These are phyloP conservation scores for Taeniopygia guttata DNA, from an alignment of 2,797 vertebrate species.

Conservation along the genomic window DNA sequence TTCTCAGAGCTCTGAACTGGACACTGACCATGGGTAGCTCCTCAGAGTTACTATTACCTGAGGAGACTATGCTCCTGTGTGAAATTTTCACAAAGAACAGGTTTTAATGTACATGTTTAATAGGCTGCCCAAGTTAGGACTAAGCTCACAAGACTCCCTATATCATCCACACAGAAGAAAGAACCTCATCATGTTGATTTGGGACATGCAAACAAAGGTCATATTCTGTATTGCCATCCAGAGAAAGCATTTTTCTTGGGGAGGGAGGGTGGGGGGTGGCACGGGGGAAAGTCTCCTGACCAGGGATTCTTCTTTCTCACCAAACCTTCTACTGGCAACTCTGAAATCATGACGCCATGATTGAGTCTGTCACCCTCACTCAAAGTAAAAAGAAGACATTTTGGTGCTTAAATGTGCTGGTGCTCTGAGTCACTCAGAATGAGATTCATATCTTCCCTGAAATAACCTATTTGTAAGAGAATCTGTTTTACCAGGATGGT, in stretches of 20 bases:
- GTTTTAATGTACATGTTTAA: background rate
- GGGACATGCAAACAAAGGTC: background rate
- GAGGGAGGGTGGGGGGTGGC: too few species aligned
- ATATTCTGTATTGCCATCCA: background rate
- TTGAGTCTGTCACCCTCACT: background rate
- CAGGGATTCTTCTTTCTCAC: background rate
- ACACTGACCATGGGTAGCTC: background rate
- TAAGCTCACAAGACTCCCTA: background rate
- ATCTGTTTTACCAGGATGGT: background rate
- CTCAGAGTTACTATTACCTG: background rate
- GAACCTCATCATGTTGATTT: background rate
- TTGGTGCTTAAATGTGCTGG: background rate
- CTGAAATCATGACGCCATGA: background rate
- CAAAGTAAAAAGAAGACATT: background rate
- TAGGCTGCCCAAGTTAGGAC: background rate
- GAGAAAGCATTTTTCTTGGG: background rate
- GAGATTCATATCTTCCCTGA: background rate
- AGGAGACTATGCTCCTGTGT: background rate
- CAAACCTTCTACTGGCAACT: background rate
- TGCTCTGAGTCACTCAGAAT: background rate
- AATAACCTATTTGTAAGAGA: background rate
- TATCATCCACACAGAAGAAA: background rate
- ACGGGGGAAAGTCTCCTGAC: accelerated
- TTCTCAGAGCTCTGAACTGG: background rate
- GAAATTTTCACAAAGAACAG: background rate